phyloP scores from a whole-genome alignment of 2,113 vertebrate species.

The Vulpes lagopus region DNA sequence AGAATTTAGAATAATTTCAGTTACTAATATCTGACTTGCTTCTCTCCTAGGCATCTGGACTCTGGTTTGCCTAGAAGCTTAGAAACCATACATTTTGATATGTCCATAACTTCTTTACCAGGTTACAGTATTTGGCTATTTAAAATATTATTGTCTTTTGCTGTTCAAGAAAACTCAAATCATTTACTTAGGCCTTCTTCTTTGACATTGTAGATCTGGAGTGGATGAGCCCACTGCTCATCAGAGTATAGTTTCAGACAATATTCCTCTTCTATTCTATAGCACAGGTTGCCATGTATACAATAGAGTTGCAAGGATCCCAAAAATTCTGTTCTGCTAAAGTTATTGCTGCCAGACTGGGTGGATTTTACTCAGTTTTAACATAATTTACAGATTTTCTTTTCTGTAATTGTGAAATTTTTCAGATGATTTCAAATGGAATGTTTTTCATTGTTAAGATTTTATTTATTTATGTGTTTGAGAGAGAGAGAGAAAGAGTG shows the following conservation, averaged over 20 bases:
- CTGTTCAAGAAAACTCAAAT: constrained; percentile 52
- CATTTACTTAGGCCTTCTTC: not conserved
- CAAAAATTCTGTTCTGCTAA: not conserved
- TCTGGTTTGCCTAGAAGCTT: not conserved
- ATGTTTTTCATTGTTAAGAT: not conserved
- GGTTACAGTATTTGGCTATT: not conserved
- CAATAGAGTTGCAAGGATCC: not conserved
- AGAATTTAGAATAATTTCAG: constrained; percentile 32
- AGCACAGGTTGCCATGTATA: not conserved
- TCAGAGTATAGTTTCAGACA: not conserved
- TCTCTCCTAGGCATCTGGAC: not conserved
- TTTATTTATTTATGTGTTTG: not conserved
- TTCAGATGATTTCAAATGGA: constrained; percentile 2
- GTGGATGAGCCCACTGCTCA: not conserved
- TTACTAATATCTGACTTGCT: not conserved
- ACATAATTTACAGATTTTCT: not conserved
- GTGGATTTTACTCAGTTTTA: not conserved
- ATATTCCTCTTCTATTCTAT: not conserved
- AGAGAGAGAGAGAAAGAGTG: not conserved
- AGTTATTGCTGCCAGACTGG: not conserved
- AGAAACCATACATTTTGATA: constrained; percentile 41
- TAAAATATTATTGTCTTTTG: constrained; percentile 8
- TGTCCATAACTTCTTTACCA: constrained; percentile 18
- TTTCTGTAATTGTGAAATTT: not conserved
- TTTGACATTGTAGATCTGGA: not conserved